Evolutionary conservation across 2,797 vertebrate species (phyloP).

Genomic region (Parotocinclus haroldoi): DNA sequence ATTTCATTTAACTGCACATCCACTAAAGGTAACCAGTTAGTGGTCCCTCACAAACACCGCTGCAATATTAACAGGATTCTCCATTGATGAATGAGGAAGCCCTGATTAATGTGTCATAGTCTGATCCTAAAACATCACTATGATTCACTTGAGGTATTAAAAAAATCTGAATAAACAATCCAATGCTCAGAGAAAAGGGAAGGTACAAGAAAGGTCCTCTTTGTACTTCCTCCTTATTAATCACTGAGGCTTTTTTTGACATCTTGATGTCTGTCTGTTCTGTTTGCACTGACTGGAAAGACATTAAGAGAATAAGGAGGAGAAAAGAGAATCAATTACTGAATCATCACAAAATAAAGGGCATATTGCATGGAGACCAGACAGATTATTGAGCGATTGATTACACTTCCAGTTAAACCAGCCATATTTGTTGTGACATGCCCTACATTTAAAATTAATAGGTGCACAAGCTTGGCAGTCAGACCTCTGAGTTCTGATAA

Average conservation of each 20-base stretch:
- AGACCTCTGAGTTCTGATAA: neutral
- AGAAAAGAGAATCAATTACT: conserved; percentile 8
- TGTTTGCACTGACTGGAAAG: neutral
- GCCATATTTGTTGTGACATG: neutral
- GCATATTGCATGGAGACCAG: neutral
- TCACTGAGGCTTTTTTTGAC: conserved; percentile 7
- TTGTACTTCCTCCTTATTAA: conserved; percentile 35
- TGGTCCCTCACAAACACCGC: neutral
- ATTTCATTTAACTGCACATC: no score
- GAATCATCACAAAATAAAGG: neutral
- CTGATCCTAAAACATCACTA: conserved; percentile 6
- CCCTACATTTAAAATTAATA: neutral
- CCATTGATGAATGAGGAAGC: conserved; percentile 20
- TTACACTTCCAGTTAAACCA: neutral
- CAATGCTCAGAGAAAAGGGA: conserved; percentile 18
- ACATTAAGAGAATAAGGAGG: neutral
- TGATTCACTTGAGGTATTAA: conserved; percentile 19
- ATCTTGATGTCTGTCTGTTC: conserved; percentile 16
- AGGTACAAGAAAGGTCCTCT: conserved; percentile 29
- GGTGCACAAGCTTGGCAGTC: neutral
- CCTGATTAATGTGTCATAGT: conserved; percentile 16
- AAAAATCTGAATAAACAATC: conserved; percentile 24
- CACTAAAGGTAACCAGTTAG: neutral
- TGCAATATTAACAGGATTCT: neutral
- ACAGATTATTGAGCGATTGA: neutral